Base-by-base conservation (phyloP, 2,113 vertebrate genomes). In the Anguilla rostrata region DNA sequence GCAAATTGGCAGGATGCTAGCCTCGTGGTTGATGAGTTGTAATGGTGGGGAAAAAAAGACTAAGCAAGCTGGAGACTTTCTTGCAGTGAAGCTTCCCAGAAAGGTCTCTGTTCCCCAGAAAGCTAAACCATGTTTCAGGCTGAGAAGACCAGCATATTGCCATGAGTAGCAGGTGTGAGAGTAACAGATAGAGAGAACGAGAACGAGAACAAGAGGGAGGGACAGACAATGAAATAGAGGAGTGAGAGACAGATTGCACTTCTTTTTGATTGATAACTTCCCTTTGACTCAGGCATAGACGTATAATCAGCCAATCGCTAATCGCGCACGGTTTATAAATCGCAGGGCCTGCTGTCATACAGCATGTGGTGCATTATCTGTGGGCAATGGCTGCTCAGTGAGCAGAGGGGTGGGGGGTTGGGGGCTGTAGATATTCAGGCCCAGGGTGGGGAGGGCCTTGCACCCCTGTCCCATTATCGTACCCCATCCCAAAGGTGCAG, bases 141-240 rank as follows among this genome's bases (percentile, higher is more conserved):
- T 92, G 91, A 92, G 92, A 94, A 92, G 94, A 93, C 89, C 92
- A 87, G 91, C 41, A 75, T 80, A 56, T 57, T 46, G 89, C 87
- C 75, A 89, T 83, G 87, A 92, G 93, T 91, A 94, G 94, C 94
- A 95, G 94, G 94, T 96, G 94, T 95, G 93, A 94, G 49, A 53
- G 49, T 92, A 93, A 92, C 93, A 93, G 90, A 81, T 84, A 9
- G 49, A 53, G 49, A 53, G 49, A 9, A 53, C 43, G 49, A 53
- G 49, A 53, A 87, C 22, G 20, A 22, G 60, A 63, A 63, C 5
- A 26, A 63, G 18, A 63, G 60, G 22, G 60, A 63, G 20, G 22
- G 60, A 63, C 85, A 90, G 87, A 88, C 86, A 84, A 89, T 14
- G n/a, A 87, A 78, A 87, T 14, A 66, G 83, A 81, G 79, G 88